phyloP scores from a whole-genome alignment of 2,113 vertebrate genomes.

The Dendrocopos noguchii region DNA sequence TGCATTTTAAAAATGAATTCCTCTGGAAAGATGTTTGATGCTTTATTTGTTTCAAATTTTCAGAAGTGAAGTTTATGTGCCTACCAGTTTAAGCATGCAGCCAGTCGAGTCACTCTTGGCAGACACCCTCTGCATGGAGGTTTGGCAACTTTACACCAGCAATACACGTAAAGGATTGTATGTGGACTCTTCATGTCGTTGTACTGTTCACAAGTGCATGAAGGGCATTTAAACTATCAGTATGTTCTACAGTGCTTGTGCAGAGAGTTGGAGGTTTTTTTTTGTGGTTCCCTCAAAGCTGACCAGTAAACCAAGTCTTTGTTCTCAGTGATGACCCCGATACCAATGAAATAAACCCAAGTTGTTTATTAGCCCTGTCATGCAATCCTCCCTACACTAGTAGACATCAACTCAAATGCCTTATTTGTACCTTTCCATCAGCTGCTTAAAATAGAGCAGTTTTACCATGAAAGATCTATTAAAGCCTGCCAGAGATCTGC shows the following conservation, averaged over 20 bases:
- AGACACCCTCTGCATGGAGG: not conserved
- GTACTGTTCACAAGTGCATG: not conserved
- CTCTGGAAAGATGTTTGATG: not conserved
- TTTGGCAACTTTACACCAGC: not conserved
- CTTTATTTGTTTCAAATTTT: not conserved
- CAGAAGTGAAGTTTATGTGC: not conserved
- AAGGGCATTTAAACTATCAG: not conserved
- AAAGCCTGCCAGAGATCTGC: constrained; percentile 10
- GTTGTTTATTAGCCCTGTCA: not conserved
- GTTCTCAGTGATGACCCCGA: not conserved
- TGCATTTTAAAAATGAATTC: not conserved
- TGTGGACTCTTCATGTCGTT: not conserved
- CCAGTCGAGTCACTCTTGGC: not conserved
- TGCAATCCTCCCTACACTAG: not conserved
- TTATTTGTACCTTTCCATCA: constrained; percentile 8
- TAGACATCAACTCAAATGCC: not conserved
- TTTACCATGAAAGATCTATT: constrained; percentile 39
- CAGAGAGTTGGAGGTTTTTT: not conserved
- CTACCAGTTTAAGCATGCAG: not conserved
- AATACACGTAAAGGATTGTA: not conserved
- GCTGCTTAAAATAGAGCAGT: not conserved
- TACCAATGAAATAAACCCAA: not conserved
- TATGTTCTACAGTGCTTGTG: not conserved
- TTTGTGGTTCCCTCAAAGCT: not conserved
- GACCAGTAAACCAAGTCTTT: not conserved